A percentile compares a stretch with the other conserved stretches of the same genome.
phyloP scores from a whole-genome alignment of 2,113 vertebrate genomes.

The Polypterus bichir region DNA sequence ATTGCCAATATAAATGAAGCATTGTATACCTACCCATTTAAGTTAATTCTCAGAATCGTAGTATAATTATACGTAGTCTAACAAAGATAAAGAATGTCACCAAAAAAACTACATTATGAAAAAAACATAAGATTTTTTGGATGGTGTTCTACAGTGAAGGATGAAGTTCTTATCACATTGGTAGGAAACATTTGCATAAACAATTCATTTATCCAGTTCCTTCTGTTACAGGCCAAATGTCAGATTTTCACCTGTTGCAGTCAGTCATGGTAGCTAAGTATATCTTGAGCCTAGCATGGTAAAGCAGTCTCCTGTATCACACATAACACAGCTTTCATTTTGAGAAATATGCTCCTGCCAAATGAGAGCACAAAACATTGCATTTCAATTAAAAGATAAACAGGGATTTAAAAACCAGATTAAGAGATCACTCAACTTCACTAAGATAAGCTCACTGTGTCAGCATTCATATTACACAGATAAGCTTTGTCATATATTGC shows the following conservation, averaged over 20 bases:
- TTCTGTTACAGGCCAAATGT: constrained; percentile 30
- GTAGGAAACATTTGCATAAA: constrained; percentile 15
- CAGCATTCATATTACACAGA: neutral
- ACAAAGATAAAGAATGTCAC: no score
- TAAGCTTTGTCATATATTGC: no score
- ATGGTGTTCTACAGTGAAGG: no score
- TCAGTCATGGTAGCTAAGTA: constrained; percentile 43
- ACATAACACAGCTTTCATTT: constrained; percentile 14
- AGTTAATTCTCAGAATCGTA: no score
- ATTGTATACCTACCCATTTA: no score
- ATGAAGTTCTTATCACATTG: no score
- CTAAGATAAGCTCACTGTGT: neutral
- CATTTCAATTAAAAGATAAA: constrained; percentile 1
- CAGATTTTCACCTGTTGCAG: constrained; percentile 49
- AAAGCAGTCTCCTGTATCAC: neutral
- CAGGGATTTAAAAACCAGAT: neutral
- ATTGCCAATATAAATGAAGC: no score
- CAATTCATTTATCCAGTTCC: constrained; percentile 20
- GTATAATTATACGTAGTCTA: no score
- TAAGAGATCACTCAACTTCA: neutral
- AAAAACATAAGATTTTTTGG: no score
- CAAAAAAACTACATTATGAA: no score
- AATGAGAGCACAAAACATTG: rapidly evolving
- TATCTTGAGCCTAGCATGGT: constrained; percentile 36
- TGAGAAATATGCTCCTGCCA: neutral